phyloP scores from a whole-genome alignment of 2,113 vertebrate species.

The Nycticorax nycticorax region DNA sequence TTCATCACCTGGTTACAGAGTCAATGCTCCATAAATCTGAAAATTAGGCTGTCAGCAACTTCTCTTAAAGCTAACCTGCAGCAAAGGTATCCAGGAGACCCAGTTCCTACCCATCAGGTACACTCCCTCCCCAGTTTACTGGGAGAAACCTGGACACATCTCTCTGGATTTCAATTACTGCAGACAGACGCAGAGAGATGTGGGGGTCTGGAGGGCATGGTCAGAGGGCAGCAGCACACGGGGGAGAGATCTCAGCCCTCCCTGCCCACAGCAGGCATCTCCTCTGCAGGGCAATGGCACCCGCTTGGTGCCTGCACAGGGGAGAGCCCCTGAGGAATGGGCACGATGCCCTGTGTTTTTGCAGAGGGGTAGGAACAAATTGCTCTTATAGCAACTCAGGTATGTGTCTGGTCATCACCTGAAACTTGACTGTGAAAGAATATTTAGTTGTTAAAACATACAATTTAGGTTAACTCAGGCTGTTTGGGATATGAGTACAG shows the following conservation, averaged over 20 bases:
- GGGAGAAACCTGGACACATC: neutral
- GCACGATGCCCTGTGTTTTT: neutral
- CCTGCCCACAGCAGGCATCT: neutral
- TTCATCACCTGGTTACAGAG: slow-evolving; percentile 45
- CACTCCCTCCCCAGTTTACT: neutral
- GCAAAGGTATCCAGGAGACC: neutral
- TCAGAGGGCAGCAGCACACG: neutral
- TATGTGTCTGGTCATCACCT: neutral
- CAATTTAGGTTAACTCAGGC: neutral
- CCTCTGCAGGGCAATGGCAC: neutral
- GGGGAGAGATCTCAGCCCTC: neutral
- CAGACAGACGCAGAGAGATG: neutral
- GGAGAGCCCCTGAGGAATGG: neutral
- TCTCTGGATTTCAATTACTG: neutral
- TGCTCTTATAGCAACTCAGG: neutral
- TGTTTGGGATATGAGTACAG: neutral
- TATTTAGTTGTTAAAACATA: neutral
- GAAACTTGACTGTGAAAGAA: neutral
- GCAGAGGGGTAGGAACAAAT: neutral
- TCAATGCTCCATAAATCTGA: slow-evolving; percentile 41
- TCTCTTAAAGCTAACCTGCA: neutral
- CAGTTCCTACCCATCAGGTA: neutral
- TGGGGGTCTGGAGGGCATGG: neutral
- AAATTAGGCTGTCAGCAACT: slow-evolving; percentile 44
- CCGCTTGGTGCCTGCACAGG: neutral